Evolutionary conservation across 2,888 invertebrate genomes (phyloP), one percentile per base, ranked within the genome.

Genomic region (Arenicola marina): DNA sequence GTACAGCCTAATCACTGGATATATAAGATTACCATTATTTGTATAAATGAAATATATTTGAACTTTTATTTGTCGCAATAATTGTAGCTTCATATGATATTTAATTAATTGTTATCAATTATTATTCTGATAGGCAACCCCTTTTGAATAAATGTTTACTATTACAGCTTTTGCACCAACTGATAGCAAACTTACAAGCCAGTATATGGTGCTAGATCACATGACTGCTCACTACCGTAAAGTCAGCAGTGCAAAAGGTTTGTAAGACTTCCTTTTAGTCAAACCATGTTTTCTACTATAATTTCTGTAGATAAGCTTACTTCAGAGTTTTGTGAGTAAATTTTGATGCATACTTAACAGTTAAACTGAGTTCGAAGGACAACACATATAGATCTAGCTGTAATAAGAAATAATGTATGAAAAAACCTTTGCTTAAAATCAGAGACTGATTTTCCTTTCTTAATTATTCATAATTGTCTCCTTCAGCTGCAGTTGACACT

Each of bases 181-280:
- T 0, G 74, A 78, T 31, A 72, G 73, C 56, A 82, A 81, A 65
- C 69, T 79, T 56, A 76, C 77, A 0, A 76, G 77, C 3, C 82
- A 82, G 62, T 78, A 77, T 62, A 65, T 82, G 63, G 78, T 80
- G 0, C 65, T 77, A 29, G 79, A 79, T 67, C 78, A 80, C 67
- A 79, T 82, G 80, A 75, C 69, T 60, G 80, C 79, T 53, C 82
- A 82, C 64, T 81, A 80, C 68, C 75, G 70, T 62, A 82, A 81
- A 64, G 70, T 82, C 28, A 71, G 73, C 46, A 76, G 75, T 60
- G 80, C 78, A 7, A 82, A 75, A 69, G 48, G 72, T 72, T 61
- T 32, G 59, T 56, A 24, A 48, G 11, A 38, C 18, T 38, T 38
- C 38, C 11, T 38, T 15, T 38, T 38, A 38, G 18, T 38, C 38